Evolutionary conservation across 1,140 invertebrate species (phyloP).

Genomic region (Acromyrmex echinatior): DNA sequence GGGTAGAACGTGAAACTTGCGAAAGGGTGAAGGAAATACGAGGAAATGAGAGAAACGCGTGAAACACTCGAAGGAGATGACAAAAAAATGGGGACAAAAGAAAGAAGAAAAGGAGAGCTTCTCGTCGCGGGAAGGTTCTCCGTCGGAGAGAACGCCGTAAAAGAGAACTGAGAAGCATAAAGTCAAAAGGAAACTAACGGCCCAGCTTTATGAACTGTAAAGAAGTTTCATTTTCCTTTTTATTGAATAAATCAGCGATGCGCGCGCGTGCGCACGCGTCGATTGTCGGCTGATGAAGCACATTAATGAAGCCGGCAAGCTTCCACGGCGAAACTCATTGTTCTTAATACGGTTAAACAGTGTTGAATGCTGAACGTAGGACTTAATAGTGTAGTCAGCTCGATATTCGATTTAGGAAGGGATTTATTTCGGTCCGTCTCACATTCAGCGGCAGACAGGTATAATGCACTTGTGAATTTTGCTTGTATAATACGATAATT

Average conservation of each 20-base stretch:
- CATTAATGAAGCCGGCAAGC: conserved; percentile 48
- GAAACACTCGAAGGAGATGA: neutral
- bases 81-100: conserved; percentile 22
- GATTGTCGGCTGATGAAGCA: conserved; percentile 22
- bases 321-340: conserved; percentile 38
- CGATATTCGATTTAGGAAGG: conserved; percentile 17
- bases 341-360: conserved; percentile 45
- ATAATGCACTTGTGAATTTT: conserved; percentile 9
- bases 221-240: conserved; percentile 16
- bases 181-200: conserved; percentile 26
- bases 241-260: conserved; percentile 32
- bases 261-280: neutral
- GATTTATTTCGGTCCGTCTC: conserved; percentile 28
- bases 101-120: conserved; percentile 17
- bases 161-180: conserved; percentile 15
- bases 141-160: neutral
- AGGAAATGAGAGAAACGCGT: conserved; percentile 10
- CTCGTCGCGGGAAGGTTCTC: conserved; percentile 33
- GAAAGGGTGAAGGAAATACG: neutral
- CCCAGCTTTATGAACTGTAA: conserved; percentile 12
- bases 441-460: neutral
- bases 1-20: conserved; percentile 58
- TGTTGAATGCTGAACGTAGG: conserved; percentile 30
- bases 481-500: conserved; percentile 20
- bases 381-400: conserved; percentile 5